These are phyloP conservation scores for Conus betulinus DNA, from an alignment of 1,140 invertebrate genomes.

Conservation along the genomic window DNA sequence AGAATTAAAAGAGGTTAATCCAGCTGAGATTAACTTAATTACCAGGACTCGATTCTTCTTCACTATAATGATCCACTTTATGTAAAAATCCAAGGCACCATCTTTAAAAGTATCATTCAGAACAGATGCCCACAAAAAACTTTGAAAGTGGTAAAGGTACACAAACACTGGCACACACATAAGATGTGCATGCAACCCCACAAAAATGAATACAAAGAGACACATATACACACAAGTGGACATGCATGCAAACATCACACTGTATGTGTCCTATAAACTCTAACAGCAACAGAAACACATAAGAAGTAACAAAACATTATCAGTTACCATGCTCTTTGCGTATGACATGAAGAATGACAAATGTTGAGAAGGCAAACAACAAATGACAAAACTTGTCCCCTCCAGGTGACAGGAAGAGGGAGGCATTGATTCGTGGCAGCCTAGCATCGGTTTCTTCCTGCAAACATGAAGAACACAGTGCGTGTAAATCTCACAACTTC, in stretches of 20 bases:
- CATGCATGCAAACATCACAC: too few species aligned
- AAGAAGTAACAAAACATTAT: too few species aligned
- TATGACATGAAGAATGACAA: slow-evolving; percentile 61
- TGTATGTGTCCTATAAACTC: too few species aligned
- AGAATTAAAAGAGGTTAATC: not conserved
- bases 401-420: slow-evolving; percentile 65
- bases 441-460: slow-evolving; percentile 63
- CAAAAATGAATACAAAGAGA: too few species aligned
- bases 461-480: not conserved
- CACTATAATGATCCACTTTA: not conserved
- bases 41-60: not conserved
- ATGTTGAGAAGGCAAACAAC: slow-evolving; percentile 58
- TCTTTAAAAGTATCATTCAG: not conserved
- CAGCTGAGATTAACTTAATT: not conserved
- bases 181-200: too few species aligned
- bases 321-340: slow-evolving; percentile 59
- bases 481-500: too few species aligned
- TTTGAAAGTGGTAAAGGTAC: too few species aligned
- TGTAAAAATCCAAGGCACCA: not conserved
- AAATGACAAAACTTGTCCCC: slow-evolving; percentile 66
- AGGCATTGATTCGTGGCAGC: slow-evolving; percentile 61
- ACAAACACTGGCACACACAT: too few species aligned
- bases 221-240: too few species aligned
- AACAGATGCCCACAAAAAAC: not conserved
- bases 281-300: too few species aligned